Conservation (phyloP, 2,113 vertebrate genomes). For the Hemichromis elongatus region DNA sequence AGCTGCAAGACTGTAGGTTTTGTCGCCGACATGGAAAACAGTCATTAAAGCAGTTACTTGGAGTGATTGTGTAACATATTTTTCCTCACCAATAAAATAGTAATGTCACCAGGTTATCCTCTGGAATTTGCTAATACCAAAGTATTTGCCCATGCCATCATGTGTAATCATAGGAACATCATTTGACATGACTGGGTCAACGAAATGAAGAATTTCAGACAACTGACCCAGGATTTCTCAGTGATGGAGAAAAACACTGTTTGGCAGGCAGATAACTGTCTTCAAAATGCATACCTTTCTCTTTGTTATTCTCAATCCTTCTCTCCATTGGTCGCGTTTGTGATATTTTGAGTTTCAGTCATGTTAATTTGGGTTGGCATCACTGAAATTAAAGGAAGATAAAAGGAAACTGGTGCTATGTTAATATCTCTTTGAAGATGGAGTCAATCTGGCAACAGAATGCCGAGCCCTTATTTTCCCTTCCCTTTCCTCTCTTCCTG, state of each 20-base stretch:
- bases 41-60: constrained; percentile 12
- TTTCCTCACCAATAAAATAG: background rate
- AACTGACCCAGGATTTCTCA: background rate
- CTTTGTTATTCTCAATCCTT: background rate
- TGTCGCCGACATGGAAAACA: constrained; percentile 4
- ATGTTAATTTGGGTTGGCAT: constrained; percentile 63
- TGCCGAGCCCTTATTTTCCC: constrained; percentile 49
- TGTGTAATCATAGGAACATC: background rate
- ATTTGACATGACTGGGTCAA: background rate
- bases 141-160: background rate
- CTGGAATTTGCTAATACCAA: background rate
- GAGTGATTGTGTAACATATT: constrained; percentile 3
- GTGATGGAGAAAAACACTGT: background rate
- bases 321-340: background rate
- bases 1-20: constrained; percentile 22
- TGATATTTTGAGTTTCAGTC: constrained; percentile 53
- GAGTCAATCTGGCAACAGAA: constrained; percentile 63
- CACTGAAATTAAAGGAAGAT: constrained; percentile 65
- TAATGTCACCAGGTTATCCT: constrained; percentile 2
- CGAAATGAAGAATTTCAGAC: background rate
- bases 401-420: constrained; percentile 62
- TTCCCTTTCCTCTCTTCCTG: constrained; percentile 48
- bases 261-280: background rate
- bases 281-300: background rate
- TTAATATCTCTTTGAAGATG: constrained; percentile 75